A percentile compares a stretch with the other conserved stretches of the same genome.
Evolutionary conservation across 2,888 invertebrate species (phyloP).

Genomic region (Barypeithes pellucidus): DNA sequence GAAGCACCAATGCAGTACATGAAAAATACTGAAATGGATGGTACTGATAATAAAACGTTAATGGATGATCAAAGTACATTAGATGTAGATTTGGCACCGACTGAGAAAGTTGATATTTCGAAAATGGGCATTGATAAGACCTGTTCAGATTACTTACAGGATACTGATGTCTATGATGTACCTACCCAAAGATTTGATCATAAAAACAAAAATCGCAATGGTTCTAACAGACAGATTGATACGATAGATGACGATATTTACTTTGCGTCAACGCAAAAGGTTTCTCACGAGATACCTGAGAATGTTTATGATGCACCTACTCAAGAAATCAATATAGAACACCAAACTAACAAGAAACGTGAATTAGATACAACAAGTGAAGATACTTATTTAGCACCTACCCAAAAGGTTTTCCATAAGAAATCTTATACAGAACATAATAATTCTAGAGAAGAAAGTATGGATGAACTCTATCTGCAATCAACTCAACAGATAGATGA

Average conservation of each 20-base stretch:
- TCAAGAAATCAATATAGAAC: constrained; percentile 36
- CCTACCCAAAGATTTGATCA: constrained; percentile 48
- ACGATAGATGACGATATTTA: constrained; percentile 32
- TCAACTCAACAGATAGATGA: constrained; percentile 13
- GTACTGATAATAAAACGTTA: background rate
- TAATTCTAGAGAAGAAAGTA: constrained; percentile 17
- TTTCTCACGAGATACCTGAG: constrained; percentile 5
- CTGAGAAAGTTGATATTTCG: constrained; percentile 13
- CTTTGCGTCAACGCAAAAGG: constrained; percentile 39
- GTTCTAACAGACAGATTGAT: background rate
- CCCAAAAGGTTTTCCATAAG: constrained; percentile 31
- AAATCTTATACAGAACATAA: background rate
- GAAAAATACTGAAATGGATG: constrained; percentile 8
- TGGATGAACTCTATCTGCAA: constrained; percentile 23
- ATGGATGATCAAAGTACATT: background rate
- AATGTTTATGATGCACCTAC: constrained; percentile 52
- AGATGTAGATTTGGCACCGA: constrained; percentile 15
- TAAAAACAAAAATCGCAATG: background rate
- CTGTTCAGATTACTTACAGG: constrained; percentile 17
- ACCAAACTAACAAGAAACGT: background rate
- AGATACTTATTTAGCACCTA: constrained; percentile 33
- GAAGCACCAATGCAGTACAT: background rate
- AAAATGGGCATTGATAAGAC: constrained; percentile 4
- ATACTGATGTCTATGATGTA: constrained; percentile 46
- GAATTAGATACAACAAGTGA: background rate